Conservation (phyloP, 1,140 invertebrate species). For the Ceratosolen solmsi region DNA sequence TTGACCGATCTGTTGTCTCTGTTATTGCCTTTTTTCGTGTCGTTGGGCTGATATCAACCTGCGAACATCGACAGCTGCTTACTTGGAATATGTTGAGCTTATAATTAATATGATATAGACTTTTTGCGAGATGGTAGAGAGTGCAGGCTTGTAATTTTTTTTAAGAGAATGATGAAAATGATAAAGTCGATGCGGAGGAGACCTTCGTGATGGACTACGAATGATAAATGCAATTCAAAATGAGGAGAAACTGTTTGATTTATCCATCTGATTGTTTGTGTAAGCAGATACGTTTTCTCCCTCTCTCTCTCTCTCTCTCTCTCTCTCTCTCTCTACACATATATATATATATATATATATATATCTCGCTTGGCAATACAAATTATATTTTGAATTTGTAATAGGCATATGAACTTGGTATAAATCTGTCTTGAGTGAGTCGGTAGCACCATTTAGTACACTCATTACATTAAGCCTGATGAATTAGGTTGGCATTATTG, state of each 20-base stretch:
- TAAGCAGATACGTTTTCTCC: background rate
- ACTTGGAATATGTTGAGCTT: background rate
- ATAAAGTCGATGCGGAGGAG: background rate
- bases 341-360: too few species aligned
- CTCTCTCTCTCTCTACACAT: too few species aligned
- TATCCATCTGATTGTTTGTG: background rate
- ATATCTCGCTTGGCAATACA: background rate
- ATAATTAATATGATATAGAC: background rate
- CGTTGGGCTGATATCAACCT: background rate
- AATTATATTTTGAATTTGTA: background rate
- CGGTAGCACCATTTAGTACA: background rate
- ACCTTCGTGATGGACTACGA: too few species aligned
- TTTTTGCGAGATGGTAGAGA: too few species aligned
- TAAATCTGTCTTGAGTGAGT: constrained; percentile 10
- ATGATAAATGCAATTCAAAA: background rate
- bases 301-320: too few species aligned
- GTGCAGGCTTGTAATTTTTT: too few species aligned
- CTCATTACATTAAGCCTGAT: background rate
- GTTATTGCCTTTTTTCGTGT: constrained; percentile 5
- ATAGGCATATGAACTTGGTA: background rate
- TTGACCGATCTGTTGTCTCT: constrained; percentile 7
- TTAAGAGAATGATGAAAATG: background rate
- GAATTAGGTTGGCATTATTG: too few species aligned
- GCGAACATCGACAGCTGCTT: background rate
- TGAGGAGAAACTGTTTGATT: background rate